Evolutionary conservation across 2,113 vertebrate genomes (phyloP), one percentile per base, ranked within the genome.

Genomic region (Malurus melanocephalus): DNA sequence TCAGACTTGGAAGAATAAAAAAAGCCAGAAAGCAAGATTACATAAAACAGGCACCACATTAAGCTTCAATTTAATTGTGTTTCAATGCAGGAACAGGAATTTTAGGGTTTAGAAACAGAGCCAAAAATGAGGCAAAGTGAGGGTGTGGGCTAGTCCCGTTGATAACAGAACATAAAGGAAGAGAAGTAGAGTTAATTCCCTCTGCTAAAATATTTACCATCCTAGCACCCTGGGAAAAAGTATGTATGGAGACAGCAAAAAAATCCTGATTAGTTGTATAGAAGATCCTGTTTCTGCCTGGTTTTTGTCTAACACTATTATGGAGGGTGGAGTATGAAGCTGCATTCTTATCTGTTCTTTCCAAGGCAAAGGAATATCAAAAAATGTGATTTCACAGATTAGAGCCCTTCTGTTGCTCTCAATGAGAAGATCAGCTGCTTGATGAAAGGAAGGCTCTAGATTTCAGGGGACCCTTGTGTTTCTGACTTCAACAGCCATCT

Each of bases 21-120:
- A 93, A 91, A 85, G 76, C 53, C 85, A 89, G 90, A 85, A 88
- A 89, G 88, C 77, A 61, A 93, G 92, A 95, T 96, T 96, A 95
- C 92, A 96, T 92, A 96, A 95, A 96, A 85, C 95, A 96, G 93
- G 93, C 89, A 93, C 88, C 67, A 89, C 91, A 94, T 89, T 96
- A 94, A 95, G 87, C 76, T 51, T 87, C 91, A 77, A 94, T 88
- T 93, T 94, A 96, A 95, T 94, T 95, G 88, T 90, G 89, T 93
- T 95, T 96, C 90, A 90, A 81, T 91, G 86, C 92, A 95, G 84
- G 89, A 95, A 96, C 88, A 90, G 94, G 94, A 95, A 95, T 96
- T 93, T 92, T 94, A 93, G 90, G 82, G 91, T 93, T 91, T 91
- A 95, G 92, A 96, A 95, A 93, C 82, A 56, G 88, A 94, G 94